Conservation (phyloP, 2,113 vertebrate species). For the Manacus vitellinus region DNA sequence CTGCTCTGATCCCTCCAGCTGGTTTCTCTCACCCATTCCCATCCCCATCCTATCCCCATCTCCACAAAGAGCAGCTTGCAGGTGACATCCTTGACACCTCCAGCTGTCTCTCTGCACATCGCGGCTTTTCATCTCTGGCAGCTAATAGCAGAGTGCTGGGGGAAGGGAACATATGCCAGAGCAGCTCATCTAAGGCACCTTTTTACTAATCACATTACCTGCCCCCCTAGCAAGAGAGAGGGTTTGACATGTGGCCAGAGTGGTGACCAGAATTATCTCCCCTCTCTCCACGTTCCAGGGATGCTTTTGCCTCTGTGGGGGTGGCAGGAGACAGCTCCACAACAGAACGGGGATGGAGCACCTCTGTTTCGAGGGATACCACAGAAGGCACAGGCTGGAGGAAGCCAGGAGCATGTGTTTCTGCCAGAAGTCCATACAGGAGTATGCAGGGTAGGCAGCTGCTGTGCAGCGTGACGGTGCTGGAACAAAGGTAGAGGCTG, state of each 20-base stretch:
- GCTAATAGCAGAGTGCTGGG: background rate
- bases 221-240: background rate
- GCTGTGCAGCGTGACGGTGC: rapidly evolving
- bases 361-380: background rate
- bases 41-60: background rate
- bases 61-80: background rate
- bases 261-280: background rate
- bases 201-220: background rate
- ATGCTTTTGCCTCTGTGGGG: background rate
- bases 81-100: slow-evolving; percentile 36
- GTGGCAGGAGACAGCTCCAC: background rate
- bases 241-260: background rate
- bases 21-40: background rate
- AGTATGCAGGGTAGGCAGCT: background rate
- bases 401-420: background rate
- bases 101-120: background rate
- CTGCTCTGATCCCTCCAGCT: background rate
- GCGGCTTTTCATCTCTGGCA: slow-evolving; percentile 20
- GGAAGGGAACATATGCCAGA: slow-evolving; percentile 24
- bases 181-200: background rate
- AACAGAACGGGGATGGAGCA: rapidly evolving
- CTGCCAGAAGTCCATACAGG: background rate
- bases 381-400: background rate
- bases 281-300: rapidly evolving
- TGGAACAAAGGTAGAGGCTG: background rate